These are phyloP conservation scores for Drosophila leontia DNA, from an alignment of 1,140 invertebrate genomes.

Conservation along the genomic window DNA sequence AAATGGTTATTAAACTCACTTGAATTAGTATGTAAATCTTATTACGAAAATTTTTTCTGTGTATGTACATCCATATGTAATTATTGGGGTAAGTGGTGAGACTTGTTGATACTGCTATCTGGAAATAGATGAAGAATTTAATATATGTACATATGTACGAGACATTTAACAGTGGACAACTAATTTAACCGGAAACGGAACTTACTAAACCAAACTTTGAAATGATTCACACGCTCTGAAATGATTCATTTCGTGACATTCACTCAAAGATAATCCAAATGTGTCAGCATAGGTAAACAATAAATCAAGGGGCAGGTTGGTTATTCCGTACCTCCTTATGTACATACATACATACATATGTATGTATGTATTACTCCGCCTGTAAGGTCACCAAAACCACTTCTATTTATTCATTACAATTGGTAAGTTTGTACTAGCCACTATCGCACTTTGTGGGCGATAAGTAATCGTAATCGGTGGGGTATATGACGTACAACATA, in stretches of 20 bases:
- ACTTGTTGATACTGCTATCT: background rate
- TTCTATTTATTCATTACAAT: no score
- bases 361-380: background rate
- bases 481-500: slow-evolving; percentile 26
- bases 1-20: no score
- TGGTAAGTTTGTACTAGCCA: background rate
- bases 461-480: slow-evolving; percentile 9
- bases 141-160: no score
- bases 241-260: background rate
- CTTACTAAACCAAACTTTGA: background rate
- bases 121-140: no score
- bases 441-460: slow-evolving; percentile 16
- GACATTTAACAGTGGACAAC: background rate
- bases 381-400: background rate
- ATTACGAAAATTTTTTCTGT: no score
- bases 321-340: background rate
- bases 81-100: background rate
- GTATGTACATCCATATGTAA: no score
- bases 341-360: no score
- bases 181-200: background rate
- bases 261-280: background rate
- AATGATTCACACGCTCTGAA: background rate
- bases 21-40: no score
- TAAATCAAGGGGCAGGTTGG: background rate
- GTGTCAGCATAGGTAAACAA: background rate